Evolutionary conservation across 1,140 invertebrate species (phyloP).

Genomic region (Aethina tumida): DNA sequence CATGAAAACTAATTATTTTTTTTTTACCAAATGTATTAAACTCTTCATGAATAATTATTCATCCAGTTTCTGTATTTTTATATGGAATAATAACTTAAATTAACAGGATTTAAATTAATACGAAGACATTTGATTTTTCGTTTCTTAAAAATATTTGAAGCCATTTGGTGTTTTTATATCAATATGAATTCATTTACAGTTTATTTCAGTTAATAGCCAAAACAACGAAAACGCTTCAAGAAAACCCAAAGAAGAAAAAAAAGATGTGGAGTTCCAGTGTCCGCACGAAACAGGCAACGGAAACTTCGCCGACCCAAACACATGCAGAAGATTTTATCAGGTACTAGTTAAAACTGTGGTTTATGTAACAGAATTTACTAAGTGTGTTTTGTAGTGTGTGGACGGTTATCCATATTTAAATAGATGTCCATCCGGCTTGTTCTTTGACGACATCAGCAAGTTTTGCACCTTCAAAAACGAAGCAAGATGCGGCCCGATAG

Average conservation of each 20-base stretch:
- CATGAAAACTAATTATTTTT: too few relatives aligned
- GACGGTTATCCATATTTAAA: constrained; percentile 79
- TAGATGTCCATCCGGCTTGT: constrained; percentile 77
- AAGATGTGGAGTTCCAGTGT: constrained; percentile 59
- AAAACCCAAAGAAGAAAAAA: constrained; percentile 36
- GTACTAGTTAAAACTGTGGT: constrained; percentile 36
- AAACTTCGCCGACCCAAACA: constrained; percentile 82
- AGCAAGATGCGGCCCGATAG: constrained; percentile 79
- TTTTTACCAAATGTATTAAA: too few relatives aligned
- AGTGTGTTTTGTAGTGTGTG: constrained; percentile 56
- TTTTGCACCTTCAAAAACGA: constrained; percentile 86
- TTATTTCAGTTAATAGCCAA: constrained; percentile 27
- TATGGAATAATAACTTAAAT: too few relatives aligned
- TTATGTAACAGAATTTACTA: neutral
- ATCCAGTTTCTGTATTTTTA: too few relatives aligned
- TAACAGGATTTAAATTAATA: too few relatives aligned
- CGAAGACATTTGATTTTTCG: too few relatives aligned
- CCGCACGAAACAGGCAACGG: constrained; percentile 71
- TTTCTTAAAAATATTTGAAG: too few relatives aligned
- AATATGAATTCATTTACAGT: constrained; percentile 23
- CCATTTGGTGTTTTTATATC: too few relatives aligned
- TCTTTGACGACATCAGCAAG: constrained; percentile 85
- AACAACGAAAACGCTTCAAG: constrained; percentile 13
- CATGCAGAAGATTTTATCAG: constrained; percentile 80
- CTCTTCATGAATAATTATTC: too few relatives aligned